These are phyloP conservation scores for Drosophila albomicans DNA, from an alignment of 1,140 invertebrate species.

Conservation along the genomic window DNA sequence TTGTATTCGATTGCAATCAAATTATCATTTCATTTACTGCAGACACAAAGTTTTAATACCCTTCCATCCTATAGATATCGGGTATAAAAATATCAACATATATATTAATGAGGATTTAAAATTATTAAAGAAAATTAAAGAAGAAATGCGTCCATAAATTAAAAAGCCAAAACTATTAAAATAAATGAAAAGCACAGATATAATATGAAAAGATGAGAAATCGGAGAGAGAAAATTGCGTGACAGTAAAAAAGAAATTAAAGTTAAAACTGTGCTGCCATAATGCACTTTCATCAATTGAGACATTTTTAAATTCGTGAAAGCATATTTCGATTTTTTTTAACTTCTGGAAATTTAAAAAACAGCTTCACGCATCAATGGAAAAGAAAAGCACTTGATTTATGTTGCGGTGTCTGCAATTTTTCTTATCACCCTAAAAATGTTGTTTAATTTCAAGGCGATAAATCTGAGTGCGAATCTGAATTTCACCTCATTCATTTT, in stretches of 20 bases:
- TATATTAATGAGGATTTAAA: no score
- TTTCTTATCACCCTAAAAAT: conserved; percentile 32
- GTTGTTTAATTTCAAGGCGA: conserved; percentile 38
- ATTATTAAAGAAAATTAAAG: no score
- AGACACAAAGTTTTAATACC: no score
- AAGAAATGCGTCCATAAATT: not conserved
- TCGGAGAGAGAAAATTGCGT: not conserved
- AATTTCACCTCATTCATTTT: conserved; percentile 20
- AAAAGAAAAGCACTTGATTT: conserved; percentile 17
- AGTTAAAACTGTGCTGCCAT: no score
- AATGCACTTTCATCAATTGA: no score
- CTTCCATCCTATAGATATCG: no score
- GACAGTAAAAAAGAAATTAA: no score
- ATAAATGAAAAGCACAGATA: not conserved
- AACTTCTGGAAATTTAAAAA: not conserved
- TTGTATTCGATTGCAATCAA: no score
- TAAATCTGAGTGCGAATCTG: conserved; percentile 26
- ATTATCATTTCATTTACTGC: no score
- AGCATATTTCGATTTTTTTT: not conserved
- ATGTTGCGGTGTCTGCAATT: conserved; percentile 28
- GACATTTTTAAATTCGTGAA: no score
- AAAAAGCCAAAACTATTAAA: not conserved
- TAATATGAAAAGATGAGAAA: not conserved
- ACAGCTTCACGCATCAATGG: not conserved
- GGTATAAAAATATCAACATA: no score